Conservation (phyloP, 2,113 vertebrate genomes). For the Pangasianodon gigas region DNA sequence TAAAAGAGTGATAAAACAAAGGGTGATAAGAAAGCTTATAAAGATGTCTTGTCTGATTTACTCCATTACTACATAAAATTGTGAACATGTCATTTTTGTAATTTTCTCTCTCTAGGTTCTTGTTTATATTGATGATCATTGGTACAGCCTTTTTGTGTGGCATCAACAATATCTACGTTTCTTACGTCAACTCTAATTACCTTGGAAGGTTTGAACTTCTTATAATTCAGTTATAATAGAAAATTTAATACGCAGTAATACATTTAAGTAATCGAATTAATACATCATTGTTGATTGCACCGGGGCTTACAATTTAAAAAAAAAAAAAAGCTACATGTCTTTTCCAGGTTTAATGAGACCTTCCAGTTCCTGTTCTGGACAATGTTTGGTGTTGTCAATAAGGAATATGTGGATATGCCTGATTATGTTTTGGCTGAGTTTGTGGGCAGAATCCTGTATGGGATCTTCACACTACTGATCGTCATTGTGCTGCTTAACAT, state of each 20-base stretch:
- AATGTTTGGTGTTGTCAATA: slow-evolving; percentile 86
- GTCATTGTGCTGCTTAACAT: slow-evolving; percentile 90
- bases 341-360: slow-evolving; percentile 84
- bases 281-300: background rate
- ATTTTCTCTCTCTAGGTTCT: slow-evolving; percentile 73
- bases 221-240: background rate
- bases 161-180: slow-evolving; percentile 88
- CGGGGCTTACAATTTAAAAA: background rate
- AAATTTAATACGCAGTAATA: background rate
- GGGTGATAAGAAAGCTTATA: background rate
- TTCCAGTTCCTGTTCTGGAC: slow-evolving; percentile 93
- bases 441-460: slow-evolving; percentile 81
- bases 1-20: background rate
- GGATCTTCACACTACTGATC: slow-evolving; percentile 86
- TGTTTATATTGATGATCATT: slow-evolving; percentile 92
- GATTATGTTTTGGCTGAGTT: slow-evolving; percentile 79
- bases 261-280: background rate
- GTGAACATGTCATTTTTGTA: background rate
- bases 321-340: background rate
- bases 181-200: slow-evolving; percentile 77
- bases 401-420: slow-evolving; percentile 82
- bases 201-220: slow-evolving; percentile 78
- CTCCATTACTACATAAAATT: background rate
- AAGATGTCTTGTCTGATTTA: background rate
- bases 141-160: slow-evolving; percentile 88